Evolutionary conservation across 2,888 invertebrate genomes (phyloP).

Genomic region (Pandemis cinnamomeana): DNA sequence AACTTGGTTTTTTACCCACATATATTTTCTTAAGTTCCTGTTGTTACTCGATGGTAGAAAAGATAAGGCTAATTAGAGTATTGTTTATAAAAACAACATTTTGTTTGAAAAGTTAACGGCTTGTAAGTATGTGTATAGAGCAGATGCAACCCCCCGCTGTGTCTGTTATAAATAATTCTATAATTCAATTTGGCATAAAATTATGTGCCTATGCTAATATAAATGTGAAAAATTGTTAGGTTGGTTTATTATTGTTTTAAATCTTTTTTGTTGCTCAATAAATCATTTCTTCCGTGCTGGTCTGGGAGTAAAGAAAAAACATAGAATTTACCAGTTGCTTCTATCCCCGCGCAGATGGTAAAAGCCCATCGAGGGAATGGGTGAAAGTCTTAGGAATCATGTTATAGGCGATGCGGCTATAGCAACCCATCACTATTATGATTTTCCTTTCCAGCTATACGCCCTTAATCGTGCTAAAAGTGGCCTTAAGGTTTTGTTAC

Average conservation of each 20-base stretch:
- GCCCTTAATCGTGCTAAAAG: too few species aligned
- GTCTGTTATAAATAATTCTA: background rate
- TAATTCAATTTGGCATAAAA: background rate
- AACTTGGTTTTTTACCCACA: constrained; percentile 10
- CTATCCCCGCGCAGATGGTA: too few species aligned
- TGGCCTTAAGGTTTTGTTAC: too few species aligned
- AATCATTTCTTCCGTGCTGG: too few species aligned
- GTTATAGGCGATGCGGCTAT: too few species aligned
- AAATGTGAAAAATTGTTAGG: background rate
- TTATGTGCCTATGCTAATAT: background rate
- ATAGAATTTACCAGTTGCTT: too few species aligned
- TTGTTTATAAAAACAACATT: constrained; percentile 54
- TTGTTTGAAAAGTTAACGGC: constrained; percentile 51
- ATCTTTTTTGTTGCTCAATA: too few species aligned
- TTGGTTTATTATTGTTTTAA: background rate
- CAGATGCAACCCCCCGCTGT: constrained; percentile 50
- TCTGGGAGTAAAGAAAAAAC: too few species aligned
- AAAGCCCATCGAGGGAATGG: too few species aligned
- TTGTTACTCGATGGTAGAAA: constrained; percentile 28
- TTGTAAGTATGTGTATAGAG: constrained; percentile 45
- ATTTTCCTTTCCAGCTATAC: too few species aligned
- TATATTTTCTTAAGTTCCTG: constrained; percentile 11
- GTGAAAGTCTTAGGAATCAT: too few species aligned
- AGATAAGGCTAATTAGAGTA: constrained; percentile 63
- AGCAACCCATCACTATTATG: too few species aligned